phyloP scores from a whole-genome alignment of 1,140 invertebrate genomes.

The Drosophila biarmipes region DNA sequence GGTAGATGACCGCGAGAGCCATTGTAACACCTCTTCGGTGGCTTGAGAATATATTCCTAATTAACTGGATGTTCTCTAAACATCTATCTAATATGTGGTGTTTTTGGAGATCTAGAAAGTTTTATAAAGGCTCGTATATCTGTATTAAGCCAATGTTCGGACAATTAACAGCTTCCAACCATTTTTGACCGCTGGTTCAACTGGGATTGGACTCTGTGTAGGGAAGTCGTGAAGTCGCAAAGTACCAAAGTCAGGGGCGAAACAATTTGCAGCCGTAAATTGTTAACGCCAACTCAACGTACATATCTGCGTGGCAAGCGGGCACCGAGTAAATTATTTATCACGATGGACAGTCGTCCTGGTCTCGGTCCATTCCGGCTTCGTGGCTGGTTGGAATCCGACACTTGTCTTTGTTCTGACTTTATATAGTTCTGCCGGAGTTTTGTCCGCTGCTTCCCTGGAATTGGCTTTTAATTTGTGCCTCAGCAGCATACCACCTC shows the following conservation, averaged over 20 bases:
- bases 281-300: slow-evolving; percentile 48
- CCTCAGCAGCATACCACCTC: slow-evolving; percentile 25
- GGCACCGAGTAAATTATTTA: slow-evolving; percentile 67
- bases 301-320: slow-evolving; percentile 36
- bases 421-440: slow-evolving; percentile 27
- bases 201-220: slow-evolving; percentile 1
- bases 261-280: slow-evolving; percentile 49
- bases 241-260: slow-evolving; percentile 2
- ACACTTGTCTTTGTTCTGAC: slow-evolving; percentile 48
- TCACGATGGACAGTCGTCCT: slow-evolving; percentile 35
- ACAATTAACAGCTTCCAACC: neutral
- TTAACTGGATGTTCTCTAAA: neutral
- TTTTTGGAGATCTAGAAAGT: neutral
- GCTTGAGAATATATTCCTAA: neutral
- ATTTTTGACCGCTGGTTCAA: neutral
- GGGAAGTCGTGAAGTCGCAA: neutral
- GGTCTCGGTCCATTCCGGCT: neutral
- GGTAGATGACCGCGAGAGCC: neutral
- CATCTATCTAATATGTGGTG: neutral
- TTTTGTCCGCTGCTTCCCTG: slow-evolving; percentile 1
- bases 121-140: neutral
- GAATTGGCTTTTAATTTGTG: slow-evolving; percentile 55
- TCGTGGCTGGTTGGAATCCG: slow-evolving; percentile 12
- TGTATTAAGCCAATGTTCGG: slow-evolving; percentile 1
- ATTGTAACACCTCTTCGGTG: neutral